Evolutionary conservation across 1,140 invertebrate genomes (phyloP).

Genomic region (Achroia grisella): DNA sequence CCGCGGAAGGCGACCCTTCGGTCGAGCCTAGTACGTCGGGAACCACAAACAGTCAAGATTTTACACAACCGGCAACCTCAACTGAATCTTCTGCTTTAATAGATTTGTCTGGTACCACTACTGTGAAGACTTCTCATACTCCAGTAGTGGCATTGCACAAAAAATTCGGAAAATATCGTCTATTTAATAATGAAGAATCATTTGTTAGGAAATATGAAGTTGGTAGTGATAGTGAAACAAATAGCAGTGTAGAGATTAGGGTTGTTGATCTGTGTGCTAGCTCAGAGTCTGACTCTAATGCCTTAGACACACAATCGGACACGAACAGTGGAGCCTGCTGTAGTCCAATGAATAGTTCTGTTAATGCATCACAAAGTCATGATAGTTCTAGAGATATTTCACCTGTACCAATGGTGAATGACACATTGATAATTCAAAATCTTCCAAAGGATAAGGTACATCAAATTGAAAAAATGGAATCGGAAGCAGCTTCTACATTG

Average conservation of each 20-base stretch:
- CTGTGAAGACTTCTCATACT: slow-evolving; percentile 26
- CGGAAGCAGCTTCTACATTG: neutral
- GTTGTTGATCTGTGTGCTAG: slow-evolving; percentile 64
- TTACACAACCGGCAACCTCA: neutral
- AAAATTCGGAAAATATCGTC: slow-evolving; percentile 70
- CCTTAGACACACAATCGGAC: slow-evolving; percentile 48
- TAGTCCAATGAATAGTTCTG: slow-evolving; percentile 37
- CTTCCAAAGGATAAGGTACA: neutral
- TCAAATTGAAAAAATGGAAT: neutral
- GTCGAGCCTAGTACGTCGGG: slow-evolving; percentile 4
- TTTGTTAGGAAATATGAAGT: slow-evolving; percentile 52
- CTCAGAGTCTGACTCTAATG: slow-evolving; percentile 69
- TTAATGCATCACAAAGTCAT: slow-evolving; percentile 20
- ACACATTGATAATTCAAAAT: neutral
- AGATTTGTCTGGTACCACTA: slow-evolving; percentile 1
- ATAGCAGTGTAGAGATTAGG: slow-evolving; percentile 64
- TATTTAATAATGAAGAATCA: slow-evolving; percentile 55
- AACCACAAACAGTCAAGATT: neutral
- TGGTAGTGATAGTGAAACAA: slow-evolving; percentile 69
- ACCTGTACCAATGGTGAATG: slow-evolving; percentile 12
- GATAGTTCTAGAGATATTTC: slow-evolving; percentile 37
- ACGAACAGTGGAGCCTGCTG: slow-evolving; percentile 36
- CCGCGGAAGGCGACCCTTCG: slow-evolving; percentile 28
- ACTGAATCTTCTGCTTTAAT: slow-evolving; percentile 7
- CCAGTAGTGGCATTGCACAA: slow-evolving; percentile 59